A percentile compares a stretch with the other conserved stretches of the same genome.
These are phyloP conservation scores for Siphamia tubifer DNA, from an alignment of 2,113 vertebrate genomes.

Conservation along the genomic window DNA sequence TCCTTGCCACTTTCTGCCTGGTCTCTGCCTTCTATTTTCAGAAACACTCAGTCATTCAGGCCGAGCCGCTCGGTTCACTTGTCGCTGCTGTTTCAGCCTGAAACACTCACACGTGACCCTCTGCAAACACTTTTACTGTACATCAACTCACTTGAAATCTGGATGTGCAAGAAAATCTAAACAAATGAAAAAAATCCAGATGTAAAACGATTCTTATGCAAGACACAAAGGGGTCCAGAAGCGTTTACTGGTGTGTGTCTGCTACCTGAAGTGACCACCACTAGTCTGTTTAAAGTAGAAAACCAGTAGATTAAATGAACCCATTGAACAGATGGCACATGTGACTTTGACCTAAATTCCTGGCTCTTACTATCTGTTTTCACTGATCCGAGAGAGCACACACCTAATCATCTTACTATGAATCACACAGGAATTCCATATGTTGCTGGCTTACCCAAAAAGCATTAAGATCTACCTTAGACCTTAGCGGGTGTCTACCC, in stretches of 20 bases:
- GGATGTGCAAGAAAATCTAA: background rate
- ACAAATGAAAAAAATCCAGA: background rate
- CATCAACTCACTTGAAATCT: background rate
- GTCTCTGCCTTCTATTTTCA: conserved; percentile 62
- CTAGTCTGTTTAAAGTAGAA: conserved; percentile 10
- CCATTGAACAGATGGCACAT: conserved; percentile 48
- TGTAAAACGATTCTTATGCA: background rate
- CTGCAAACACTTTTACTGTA: background rate
- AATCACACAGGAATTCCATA: conserved; percentile 50
- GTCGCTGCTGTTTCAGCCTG: background rate
- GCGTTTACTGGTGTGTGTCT: background rate
- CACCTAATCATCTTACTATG: conserved; percentile 28
- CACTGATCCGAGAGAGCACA: conserved; percentile 17
- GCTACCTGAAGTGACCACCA: background rate
- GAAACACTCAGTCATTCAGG: conserved; percentile 66
- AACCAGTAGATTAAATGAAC: conserved; percentile 43
- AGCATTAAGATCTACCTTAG: background rate
- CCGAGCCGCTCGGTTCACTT: conserved; percentile 20
- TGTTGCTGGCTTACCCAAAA: conserved; percentile 31
- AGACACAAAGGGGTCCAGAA: background rate
- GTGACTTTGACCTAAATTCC: conserved; percentile 61
- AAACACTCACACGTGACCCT: background rate
- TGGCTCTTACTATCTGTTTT: conserved; percentile 32
- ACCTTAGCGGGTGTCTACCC: no score
- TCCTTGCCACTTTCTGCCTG: conserved; percentile 22